A percentile compares a stretch with the other conserved stretches of the same genome.
These are phyloP conservation scores for Philereme vetulata DNA, from an alignment of 2,888 invertebrate species.

Conservation along the genomic window DNA sequence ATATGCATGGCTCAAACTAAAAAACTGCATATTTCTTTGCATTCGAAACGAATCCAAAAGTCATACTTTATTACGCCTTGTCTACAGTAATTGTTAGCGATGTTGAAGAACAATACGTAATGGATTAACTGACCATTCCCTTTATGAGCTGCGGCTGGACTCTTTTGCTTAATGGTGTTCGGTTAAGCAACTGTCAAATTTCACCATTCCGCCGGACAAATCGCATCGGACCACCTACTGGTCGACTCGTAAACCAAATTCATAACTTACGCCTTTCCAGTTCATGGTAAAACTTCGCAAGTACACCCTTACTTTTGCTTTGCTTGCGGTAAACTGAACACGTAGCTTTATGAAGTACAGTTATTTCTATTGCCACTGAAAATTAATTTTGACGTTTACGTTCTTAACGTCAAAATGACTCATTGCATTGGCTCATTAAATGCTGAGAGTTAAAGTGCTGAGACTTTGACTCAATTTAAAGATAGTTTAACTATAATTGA, in stretches of 20 bases:
- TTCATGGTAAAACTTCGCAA: slow-evolving; percentile 25
- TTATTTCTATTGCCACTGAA: background rate
- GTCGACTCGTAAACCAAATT: slow-evolving; percentile 73
- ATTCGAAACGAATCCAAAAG: too few species aligned
- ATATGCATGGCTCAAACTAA: too few species aligned
- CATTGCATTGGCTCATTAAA: too few species aligned
- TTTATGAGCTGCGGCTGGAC: slow-evolving; percentile 38
- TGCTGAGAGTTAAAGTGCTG: too few species aligned
- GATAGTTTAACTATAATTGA: too few species aligned
- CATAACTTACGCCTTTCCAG: slow-evolving; percentile 50
- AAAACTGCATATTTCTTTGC: too few species aligned
- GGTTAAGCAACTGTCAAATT: slow-evolving; percentile 70
- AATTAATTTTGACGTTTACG: background rate
- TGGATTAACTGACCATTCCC: slow-evolving; percentile 8
- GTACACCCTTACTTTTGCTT: slow-evolving; percentile 1
- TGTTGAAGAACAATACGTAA: background rate
- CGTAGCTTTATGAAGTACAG: background rate
- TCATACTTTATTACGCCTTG: too few species aligned
- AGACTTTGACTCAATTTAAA: too few species aligned
- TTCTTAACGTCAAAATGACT: too few species aligned
- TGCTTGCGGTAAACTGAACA: background rate
- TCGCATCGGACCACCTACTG: slow-evolving; percentile 74
- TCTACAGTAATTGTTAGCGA: too few species aligned
- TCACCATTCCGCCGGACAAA: slow-evolving; percentile 70
- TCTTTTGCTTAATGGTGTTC: slow-evolving; percentile 67